phyloP scores from a whole-genome alignment of 64 coral and sea anemone genomes.

The Cladopsammia gracilis region DNA sequence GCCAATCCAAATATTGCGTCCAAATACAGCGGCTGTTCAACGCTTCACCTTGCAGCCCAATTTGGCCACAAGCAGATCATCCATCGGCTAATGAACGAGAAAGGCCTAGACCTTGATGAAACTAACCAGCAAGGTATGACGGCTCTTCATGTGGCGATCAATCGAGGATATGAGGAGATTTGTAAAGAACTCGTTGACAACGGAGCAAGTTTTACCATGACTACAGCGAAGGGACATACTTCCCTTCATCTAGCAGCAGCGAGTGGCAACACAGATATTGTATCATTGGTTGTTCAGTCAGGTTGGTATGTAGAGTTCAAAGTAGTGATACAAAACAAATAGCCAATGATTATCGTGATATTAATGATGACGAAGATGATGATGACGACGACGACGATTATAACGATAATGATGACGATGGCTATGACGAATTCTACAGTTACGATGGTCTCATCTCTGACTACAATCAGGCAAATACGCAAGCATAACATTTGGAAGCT shows the following conservation, averaged over 20 bases:
- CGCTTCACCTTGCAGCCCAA: conserved; percentile 13
- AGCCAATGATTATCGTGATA: no score
- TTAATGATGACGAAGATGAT: no score
- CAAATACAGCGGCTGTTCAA: neutral
- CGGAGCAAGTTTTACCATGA: conserved; percentile 16
- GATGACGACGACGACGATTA: no score
- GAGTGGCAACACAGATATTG: neutral
- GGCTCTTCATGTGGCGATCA: conserved; percentile 42
- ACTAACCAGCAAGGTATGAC: conserved; percentile 40
- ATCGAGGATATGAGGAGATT: conserved; percentile 5
- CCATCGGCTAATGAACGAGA: neutral
- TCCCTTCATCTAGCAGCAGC: conserved; percentile 36
- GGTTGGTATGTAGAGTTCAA: neutral
- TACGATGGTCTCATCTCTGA: no score
- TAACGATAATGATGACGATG: no score
- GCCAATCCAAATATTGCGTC: neutral
- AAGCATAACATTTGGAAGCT: no score
- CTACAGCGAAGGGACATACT: neutral
- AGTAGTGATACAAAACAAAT: no score
- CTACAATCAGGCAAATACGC: no score
- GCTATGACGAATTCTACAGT: no score
- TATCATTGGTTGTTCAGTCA: conserved; percentile 20
- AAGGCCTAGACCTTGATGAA: neutral
- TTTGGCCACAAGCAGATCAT: conserved; percentile 28
- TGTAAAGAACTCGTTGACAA: conserved; percentile 29